Evolutionary conservation across 2,797 vertebrate genomes (phyloP), one percentile per base, ranked within the genome.

Genomic region (Protosalanx chinensis): DNA sequence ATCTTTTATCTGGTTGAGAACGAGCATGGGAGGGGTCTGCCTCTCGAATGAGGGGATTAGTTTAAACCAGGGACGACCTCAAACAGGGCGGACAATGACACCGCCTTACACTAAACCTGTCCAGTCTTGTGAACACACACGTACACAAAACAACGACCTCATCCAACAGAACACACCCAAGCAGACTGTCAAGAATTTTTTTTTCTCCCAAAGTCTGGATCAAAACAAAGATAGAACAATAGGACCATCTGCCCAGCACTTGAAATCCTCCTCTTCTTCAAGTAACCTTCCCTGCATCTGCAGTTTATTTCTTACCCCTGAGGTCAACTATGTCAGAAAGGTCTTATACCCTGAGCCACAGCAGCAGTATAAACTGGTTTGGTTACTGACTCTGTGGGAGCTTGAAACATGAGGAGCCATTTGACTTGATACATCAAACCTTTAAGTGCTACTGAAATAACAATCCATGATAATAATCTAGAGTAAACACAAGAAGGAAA

Each of bases 91-190:
- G 66, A 41, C 37, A 63, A 41, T 65, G 53, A 74, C 70, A 73
- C 68, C 18, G 72, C 57, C 61, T 63, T 68, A 27, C 73, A 53
- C 30, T 0, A 41, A 71, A 68, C 80, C 68, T 86, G 86, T 5
- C 79, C 66, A 65, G 79, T 86, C 87, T 79, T 85, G 81, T 57
- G n/a, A 8, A 70, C 62, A 74, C 72, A 72, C 58, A 62, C 27
- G 51, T 18, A 37, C 46, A 46, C 78, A 67, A 62, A 75, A 61
- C 65, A 33, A 49, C 61, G 64, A 69, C 76, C 73, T 76, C 15
- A 59, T 6, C 73, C 74, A 70, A 53, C 15, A 46, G 18, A 58
- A 74, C 83, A 85, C 71, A 74, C 33, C 49, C 51, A 81, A 72
- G 53, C 64, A 58, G 5, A 6, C 57, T 73, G 70, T 75, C 0